Base-by-base conservation (phyloP, 2,113 vertebrate species). In the Podilymbus podiceps region DNA sequence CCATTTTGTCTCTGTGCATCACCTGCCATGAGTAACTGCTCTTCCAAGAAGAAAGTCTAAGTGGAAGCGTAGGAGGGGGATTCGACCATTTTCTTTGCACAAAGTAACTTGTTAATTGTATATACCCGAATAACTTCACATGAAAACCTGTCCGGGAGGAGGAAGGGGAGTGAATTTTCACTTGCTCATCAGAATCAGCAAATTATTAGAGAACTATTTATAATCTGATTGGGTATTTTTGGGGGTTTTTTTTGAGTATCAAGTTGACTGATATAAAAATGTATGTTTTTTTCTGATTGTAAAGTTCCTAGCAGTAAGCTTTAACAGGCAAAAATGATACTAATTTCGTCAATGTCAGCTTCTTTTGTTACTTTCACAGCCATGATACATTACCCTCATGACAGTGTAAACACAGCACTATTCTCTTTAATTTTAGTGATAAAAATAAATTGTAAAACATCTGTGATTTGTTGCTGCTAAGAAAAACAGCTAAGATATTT, bases 1-100 rank as follows among this genome's bases (percentile, higher is more conserved):
- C 91, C 85, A 50, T 92, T 92, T 83, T 69, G 69, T 84, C 96
- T 96, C 92, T 93, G 74, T 64, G 91, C 93, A 94, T 97, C 97
- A 75, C 60, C 38, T 90, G 53, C 88, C 28, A 5, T 7, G 11
- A 71, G 40, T 24, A 60, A 52, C n/a, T 77, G 59, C 21, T 56
- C 52, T 38, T 92, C 82, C 63, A 44, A 89, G 90, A 72, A 38
- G 53, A 78, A 87, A 31, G 96, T 64, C 52, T 58, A 28, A 69
- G 77, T 85, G 82, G 85, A 59, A 76, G 77, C 35, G 64, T 24
- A 35, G 72, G 73, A 88, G 56, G 27, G 27, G 84, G 23, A 40
- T 73, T 38, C 77, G 64, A 78, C 25, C 27, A 1, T n/a, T 91
- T 55, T 50, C 42, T 11, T 23, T 89, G 72, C 72, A 67, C 38